Percentiles rank a stretch among this genome's conserved stretches.
Conservation (phyloP, 1,140 invertebrate genomes). For the Centruroides vittatus region DNA sequence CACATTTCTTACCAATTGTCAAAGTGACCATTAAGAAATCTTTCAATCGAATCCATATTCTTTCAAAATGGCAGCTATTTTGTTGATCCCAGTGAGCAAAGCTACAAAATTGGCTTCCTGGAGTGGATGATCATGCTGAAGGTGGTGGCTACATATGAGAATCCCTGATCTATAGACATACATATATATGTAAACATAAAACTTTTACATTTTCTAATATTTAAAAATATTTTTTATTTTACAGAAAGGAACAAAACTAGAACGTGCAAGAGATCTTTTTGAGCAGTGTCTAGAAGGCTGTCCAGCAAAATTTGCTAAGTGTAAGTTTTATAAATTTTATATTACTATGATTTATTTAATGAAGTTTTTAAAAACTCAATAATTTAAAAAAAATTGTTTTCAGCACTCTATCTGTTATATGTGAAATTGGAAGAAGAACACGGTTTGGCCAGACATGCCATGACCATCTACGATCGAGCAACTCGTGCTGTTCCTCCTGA, state of each 20-base stretch:
- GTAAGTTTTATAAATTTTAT: slow-evolving; percentile 29
- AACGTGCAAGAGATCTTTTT: slow-evolving; percentile 93
- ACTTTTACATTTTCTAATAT: background rate
- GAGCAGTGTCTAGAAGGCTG: slow-evolving; percentile 96
- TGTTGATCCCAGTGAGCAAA: too few species aligned
- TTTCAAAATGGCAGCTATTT: too few species aligned
- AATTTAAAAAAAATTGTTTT: slow-evolving; percentile 20
- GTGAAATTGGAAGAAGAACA: slow-evolving; percentile 97
- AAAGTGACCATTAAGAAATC: too few species aligned
- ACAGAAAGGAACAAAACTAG: slow-evolving; percentile 78
- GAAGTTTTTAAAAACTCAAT: slow-evolving; percentile 6
- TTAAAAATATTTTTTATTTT: slow-evolving; percentile 11
- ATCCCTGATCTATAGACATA: background rate
- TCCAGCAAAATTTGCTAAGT: slow-evolving; percentile 86
- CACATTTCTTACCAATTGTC: too few species aligned
- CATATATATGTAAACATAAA: background rate
- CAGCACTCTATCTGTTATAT: slow-evolving; percentile 84
- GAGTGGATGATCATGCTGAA: too few species aligned
- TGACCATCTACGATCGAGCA: slow-evolving; percentile 94
- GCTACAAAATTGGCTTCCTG: too few species aligned
- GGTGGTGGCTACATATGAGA: too few species aligned
- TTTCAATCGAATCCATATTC: too few species aligned
- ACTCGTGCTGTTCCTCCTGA: slow-evolving; percentile 77
- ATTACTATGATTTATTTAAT: background rate
- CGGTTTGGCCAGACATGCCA: slow-evolving; percentile 90